A percentile compares a stretch with the other conserved stretches of the same genome.
Conservation (phyloP, 2,113 vertebrate genomes). For the Prionailurus viverrinus region DNA sequence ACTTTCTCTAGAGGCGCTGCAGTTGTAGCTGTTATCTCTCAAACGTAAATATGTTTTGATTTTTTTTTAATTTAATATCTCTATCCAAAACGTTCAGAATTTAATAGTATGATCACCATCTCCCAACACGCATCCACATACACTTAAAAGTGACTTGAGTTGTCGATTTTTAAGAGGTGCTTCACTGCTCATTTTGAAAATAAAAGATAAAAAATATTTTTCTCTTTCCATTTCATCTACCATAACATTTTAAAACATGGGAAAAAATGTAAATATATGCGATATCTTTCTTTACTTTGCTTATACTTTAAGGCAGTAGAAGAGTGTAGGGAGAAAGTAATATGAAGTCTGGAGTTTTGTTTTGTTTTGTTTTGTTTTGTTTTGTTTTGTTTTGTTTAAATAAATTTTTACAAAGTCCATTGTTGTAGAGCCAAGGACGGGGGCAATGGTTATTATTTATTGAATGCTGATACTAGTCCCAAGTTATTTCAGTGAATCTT, state of each 20-base stretch:
- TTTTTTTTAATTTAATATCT: not conserved
- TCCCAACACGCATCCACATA: not conserved
- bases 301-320: not conserved
- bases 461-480: not conserved
- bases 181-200: not conserved
- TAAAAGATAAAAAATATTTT: not conserved
- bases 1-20: not conserved
- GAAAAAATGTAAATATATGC: not conserved
- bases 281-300: not conserved
- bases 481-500: not conserved
- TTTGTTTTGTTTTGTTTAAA: not conserved
- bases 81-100: not conserved
- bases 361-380: too few species aligned
- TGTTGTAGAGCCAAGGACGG: not conserved
- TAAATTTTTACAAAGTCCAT: not conserved
- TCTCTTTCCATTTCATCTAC: not conserved
- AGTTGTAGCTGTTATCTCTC: not conserved
- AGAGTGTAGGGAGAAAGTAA: not conserved
- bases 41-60: not conserved
- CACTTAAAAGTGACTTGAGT: not conserved
- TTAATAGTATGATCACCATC: not conserved
- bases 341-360: not conserved
- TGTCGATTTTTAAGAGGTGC: not conserved
- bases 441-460: not conserved
- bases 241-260: slow-evolving; percentile 32